A percentile compares a stretch with the other conserved stretches of the same genome.
Evolutionary conservation across 2,113 vertebrate genomes (phyloP).

Genomic region (Notechis scutatus): DNA sequence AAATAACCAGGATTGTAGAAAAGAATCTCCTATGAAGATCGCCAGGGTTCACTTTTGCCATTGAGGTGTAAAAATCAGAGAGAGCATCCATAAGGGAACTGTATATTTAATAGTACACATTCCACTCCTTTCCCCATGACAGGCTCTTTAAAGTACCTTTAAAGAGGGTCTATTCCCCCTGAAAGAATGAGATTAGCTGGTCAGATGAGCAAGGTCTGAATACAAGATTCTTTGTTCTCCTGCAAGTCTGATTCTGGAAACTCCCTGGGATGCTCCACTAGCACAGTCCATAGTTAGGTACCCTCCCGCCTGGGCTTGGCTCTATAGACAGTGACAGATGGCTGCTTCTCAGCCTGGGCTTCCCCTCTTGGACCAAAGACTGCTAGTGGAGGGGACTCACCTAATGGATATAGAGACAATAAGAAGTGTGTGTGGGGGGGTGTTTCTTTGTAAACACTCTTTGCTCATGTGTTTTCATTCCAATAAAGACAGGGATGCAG

Average conservation of each 20-base stretch:
- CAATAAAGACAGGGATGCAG: conserved; percentile 25
- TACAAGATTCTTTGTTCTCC: not conserved
- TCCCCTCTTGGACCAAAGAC: conserved; percentile 31
- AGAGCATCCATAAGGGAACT: not conserved
- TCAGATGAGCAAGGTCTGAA: not conserved
- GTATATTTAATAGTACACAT: not conserved
- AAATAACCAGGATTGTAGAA: not conserved
- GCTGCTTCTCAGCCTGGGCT: conserved; percentile 52
- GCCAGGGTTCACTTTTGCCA: not conserved
- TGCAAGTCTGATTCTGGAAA: not conserved
- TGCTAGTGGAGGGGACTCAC: conserved; percentile 2
- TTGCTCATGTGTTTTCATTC: conserved; percentile 35
- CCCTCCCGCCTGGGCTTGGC: not conserved
- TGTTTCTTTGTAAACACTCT: conserved; percentile 64
- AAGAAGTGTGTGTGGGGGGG: conserved; percentile 22
- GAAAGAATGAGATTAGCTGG: not conserved
- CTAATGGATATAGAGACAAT: conserved; percentile 32
- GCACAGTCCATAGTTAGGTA: not conserved
- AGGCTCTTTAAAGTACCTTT: not conserved
- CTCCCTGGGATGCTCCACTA: not conserved
- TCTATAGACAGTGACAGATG: conserved; percentile 62
- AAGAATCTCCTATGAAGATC: not conserved
- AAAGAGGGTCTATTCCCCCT: not conserved
- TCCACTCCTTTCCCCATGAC: not conserved
- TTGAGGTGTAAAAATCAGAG: not conserved